Conservation (phyloP, 2,888 invertebrate genomes). For the Tolmerus cingulatus region DNA sequence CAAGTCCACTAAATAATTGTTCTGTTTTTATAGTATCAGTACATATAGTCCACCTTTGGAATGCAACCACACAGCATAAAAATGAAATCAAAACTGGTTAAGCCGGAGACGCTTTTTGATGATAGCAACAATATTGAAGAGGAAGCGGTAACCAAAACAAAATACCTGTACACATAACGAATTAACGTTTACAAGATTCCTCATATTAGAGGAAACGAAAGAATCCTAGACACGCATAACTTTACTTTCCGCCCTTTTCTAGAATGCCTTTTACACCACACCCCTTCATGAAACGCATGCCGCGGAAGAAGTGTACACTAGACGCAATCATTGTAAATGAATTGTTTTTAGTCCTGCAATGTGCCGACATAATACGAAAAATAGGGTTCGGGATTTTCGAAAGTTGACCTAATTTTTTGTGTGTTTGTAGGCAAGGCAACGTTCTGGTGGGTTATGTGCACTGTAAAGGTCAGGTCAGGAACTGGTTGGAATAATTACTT, state of each 20-base stretch:
- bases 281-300: neutral
- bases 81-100: neutral
- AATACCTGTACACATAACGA: neutral
- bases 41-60: neutral
- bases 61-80: neutral
- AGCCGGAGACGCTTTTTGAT: neutral
- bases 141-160: constrained; percentile 32
- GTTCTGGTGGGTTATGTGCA: neutral
- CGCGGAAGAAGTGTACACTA: neutral
- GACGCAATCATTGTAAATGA: neutral
- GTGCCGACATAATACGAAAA: neutral
- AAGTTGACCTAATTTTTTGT: constrained; percentile 1
- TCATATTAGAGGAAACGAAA: neutral
- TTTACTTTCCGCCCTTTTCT: neutral
- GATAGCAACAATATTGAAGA: neutral
- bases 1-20: neutral
- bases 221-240: neutral
- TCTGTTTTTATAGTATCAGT: neutral
- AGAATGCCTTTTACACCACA: neutral
- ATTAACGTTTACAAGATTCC: neutral
- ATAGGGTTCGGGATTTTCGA: neutral
- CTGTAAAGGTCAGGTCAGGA: neutral
- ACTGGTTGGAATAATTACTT: neutral
- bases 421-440: neutral
- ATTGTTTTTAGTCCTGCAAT: neutral